Percentiles rank a stretch among this genome's conserved stretches.
phyloP scores from a whole-genome alignment of 2,888 invertebrate species.

The Mesorhabditis sp. region DNA sequence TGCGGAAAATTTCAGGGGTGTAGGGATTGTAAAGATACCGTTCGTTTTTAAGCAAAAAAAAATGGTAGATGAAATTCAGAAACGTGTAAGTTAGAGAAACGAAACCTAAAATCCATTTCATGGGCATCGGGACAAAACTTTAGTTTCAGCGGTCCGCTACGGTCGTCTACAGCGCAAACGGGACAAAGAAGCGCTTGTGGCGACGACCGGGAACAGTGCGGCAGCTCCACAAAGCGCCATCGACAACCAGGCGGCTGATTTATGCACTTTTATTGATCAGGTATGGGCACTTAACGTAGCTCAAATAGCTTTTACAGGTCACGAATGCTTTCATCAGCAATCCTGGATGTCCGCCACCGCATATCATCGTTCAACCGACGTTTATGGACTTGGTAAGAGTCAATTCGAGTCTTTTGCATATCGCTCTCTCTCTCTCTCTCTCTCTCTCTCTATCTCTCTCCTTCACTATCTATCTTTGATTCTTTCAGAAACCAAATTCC shows the following conservation, averaged over 20 bases:
- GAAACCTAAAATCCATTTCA: no score
- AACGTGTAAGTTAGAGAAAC: no score
- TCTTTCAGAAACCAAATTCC: no score
- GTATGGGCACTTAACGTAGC: neutral
- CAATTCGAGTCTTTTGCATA: no score
- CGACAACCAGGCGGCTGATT: neutral
- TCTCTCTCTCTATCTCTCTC: no score
- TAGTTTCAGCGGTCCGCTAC: slow-evolving; percentile 61
- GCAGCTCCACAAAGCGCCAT: neutral
- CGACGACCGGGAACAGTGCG: slow-evolving; percentile 11
- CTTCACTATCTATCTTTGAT: no score
- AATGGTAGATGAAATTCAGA: no score
- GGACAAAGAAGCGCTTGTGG: slow-evolving; percentile 72
- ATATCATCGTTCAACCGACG: neutral
- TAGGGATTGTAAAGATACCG: no score
- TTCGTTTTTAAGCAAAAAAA: no score
- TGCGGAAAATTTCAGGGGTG: no score
- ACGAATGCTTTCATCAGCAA: neutral
- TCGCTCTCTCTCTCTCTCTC: no score
- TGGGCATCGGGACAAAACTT: no score
- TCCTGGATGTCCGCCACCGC: neutral
- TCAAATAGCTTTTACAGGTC: neutral
- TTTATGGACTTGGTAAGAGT: neutral
- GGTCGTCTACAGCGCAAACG: slow-evolving; percentile 60
- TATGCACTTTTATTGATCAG: neutral